Conservation (phyloP, 2,888 invertebrate species). For the Leptinotarsa rubiginosa region DNA sequence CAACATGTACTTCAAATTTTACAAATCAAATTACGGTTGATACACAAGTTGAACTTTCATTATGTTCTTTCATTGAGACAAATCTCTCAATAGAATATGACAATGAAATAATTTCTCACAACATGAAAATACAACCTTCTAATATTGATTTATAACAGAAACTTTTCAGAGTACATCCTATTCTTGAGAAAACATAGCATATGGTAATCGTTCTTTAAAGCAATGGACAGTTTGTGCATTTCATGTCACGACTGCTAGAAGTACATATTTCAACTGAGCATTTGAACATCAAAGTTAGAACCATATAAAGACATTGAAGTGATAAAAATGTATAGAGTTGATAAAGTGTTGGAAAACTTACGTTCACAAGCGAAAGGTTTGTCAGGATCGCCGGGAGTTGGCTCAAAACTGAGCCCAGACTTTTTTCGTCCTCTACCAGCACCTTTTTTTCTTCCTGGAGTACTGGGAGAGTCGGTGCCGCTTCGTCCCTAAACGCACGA, state of each 20-base stretch:
- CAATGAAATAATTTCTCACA: too few relatives aligned
- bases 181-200: too few relatives aligned
- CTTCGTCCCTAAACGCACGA: slow-evolving; percentile 57
- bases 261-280: slow-evolving; percentile 35
- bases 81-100: too few relatives aligned
- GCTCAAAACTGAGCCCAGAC: slow-evolving; percentile 65
- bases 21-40: neutral
- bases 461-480: slow-evolving; percentile 65
- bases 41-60: neutral
- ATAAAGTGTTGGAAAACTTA: slow-evolving; percentile 70
- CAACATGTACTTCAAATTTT: slow-evolving; percentile 23
- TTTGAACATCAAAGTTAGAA: neutral
- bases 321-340: neutral
- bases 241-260: neutral
- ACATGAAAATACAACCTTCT: too few relatives aligned
- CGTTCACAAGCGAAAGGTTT: slow-evolving; percentile 93
- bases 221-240: neutral
- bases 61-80: too few relatives aligned
- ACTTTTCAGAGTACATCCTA: too few relatives aligned
- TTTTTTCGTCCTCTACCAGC: slow-evolving; percentile 70
- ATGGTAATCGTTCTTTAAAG: too few relatives aligned
- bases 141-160: too few relatives aligned
- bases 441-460: slow-evolving; percentile 64
- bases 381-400: slow-evolving; percentile 79
- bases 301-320: slow-evolving; percentile 14